These are phyloP conservation scores for Hipparchia semele DNA, from an alignment of 2,888 invertebrate genomes.

Conservation along the genomic window DNA sequence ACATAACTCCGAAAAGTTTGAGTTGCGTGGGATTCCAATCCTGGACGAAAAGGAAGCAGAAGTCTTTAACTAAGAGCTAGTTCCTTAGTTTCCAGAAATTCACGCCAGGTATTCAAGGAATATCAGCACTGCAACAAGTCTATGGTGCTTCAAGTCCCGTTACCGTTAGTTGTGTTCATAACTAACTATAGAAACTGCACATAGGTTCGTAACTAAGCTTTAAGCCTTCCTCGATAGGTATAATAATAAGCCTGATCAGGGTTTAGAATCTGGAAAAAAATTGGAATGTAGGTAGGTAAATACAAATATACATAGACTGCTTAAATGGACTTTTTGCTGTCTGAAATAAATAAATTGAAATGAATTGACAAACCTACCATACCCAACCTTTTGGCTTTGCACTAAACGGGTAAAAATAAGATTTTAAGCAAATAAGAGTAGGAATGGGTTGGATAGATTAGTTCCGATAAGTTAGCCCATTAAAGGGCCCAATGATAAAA, in stretches of 20 bases:
- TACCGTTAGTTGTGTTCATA: neutral
- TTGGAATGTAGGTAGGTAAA: too few relatives aligned
- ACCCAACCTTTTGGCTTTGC: too few relatives aligned
- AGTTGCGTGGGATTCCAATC: too few relatives aligned
- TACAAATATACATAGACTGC: too few relatives aligned
- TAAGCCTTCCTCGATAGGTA: neutral
- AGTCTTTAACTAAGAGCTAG: too few relatives aligned
- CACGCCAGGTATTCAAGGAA: neutral
- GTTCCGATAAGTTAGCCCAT: conserved; percentile 1
- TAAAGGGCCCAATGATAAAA: conserved; percentile 11
- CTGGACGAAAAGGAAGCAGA: too few relatives aligned
- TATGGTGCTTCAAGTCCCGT: neutral
- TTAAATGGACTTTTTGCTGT: too few relatives aligned
- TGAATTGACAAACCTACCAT: too few relatives aligned
- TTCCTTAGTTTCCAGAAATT: neutral
- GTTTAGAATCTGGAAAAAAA: too few relatives aligned
- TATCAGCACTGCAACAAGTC: neutral
- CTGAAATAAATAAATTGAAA: too few relatives aligned
- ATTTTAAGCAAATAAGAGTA: conserved; percentile 2
- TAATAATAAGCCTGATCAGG: neutral
- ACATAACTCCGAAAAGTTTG: too few relatives aligned
- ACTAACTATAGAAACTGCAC: neutral
- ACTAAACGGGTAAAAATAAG: neutral
- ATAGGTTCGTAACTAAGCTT: neutral
- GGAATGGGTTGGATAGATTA: neutral